Evolutionary conservation across 2,797 vertebrate genomes (phyloP), one percentile per base, ranked within the genome.

Genomic region (Siniperca undulata): DNA sequence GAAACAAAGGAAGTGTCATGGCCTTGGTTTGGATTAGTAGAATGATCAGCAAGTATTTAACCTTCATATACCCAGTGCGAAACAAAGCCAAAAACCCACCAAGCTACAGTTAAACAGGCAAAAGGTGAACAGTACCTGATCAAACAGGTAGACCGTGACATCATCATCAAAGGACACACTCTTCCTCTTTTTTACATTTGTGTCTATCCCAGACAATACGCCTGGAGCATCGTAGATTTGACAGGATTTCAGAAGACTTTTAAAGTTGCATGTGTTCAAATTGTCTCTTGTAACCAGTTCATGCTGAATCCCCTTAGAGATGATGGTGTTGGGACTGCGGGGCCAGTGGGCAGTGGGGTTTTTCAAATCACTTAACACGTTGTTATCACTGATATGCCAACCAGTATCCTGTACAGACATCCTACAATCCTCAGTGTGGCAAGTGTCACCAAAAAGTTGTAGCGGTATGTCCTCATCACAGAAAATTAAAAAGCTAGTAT

Each of bases 121-220:
- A 36, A 13, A 53, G 20, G 30, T 24, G 3, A 60, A 50, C 30
- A 65, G 62, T 91, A 95, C 94, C 93, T 92, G 82, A 88, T 95
- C 90, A 86, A 94, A 94, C 65, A 95, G 67, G 78, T 84, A 93
- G 62, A 95, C 87, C 0, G 72, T 80, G 81, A 95, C 94, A 58
- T 94, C 92, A 24, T 92, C 88, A 61, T 86, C 69, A 27, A 95
- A 95, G 70, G 93, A 93, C 73, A 95, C 92, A 0, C 84, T 89
- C 81, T 89, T 95, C 80, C 77, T 93, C 73, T 71, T 77, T 42
- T 72, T 86, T 22, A 40, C 38, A 1, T 14, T 50, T 3, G 52
- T 0, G 27, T 84, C 13, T 14, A 9, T 48, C 56, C 19, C 2
- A 0, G 30, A 12, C 7, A 55, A 48, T 27, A 52, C 24, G 52